Evolutionary conservation across 2,113 vertebrate genomes (phyloP).

Genomic region (Pterocles orientalis): DNA sequence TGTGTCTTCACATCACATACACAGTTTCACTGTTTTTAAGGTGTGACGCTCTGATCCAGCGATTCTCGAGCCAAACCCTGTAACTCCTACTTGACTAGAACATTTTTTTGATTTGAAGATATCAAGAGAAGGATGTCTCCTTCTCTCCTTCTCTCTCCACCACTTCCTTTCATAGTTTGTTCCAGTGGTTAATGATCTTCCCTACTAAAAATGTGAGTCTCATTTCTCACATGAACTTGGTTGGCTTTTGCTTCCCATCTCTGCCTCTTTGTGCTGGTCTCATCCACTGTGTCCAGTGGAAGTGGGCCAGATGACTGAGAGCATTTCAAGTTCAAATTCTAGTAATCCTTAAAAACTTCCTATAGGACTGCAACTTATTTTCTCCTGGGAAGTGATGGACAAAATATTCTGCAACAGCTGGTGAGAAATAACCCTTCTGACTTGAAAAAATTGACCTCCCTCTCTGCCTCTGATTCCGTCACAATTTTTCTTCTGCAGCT

Average conservation of each 20-base stretch:
- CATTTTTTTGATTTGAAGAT: neutral
- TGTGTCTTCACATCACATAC: accelerated
- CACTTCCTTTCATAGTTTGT: neutral
- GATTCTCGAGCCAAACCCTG: neutral
- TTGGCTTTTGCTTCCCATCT: neutral
- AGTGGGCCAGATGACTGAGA: neutral
- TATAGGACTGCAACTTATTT: neutral
- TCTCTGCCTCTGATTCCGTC: neutral
- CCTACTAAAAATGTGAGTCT: neutral
- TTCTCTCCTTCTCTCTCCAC: neutral
- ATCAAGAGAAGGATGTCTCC: neutral
- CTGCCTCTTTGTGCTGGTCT: neutral
- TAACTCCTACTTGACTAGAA: neutral
- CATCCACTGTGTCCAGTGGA: neutral
- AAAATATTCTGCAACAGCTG: neutral
- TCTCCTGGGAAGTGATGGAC: neutral
- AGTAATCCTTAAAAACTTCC: neutral
- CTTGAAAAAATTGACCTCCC: neutral
- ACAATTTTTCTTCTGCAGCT: neutral
- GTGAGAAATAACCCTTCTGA: neutral
- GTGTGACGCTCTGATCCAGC: neutral
- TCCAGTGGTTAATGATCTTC: neutral
- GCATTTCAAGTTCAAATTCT: neutral
- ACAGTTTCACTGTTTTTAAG: neutral
- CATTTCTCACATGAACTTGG: neutral